Evolutionary conservation across 2,113 vertebrate genomes (phyloP).

Genomic region (Alethe castanea): DNA sequence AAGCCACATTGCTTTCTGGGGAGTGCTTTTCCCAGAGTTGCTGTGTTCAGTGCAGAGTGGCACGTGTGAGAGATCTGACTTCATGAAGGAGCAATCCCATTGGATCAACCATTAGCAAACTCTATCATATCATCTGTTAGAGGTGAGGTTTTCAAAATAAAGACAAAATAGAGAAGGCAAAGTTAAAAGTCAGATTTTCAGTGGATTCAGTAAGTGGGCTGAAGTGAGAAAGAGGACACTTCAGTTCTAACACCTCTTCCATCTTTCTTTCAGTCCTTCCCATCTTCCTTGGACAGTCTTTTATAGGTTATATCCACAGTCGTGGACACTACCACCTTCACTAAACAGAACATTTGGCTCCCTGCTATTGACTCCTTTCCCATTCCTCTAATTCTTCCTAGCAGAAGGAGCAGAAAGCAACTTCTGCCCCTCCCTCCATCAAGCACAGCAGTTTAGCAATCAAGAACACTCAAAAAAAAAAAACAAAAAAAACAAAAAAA

Average conservation of each 20-base stretch:
- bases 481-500: background rate
- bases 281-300: background rate
- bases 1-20: background rate
- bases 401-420: background rate
- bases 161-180: background rate
- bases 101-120: background rate
- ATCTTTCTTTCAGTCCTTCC: background rate
- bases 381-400: background rate
- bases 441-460: background rate
- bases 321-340: background rate
- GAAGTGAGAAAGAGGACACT: background rate
- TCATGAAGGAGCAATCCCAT: background rate
- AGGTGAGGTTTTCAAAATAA: background rate
- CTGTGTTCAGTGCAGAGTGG: background rate
- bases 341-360: background rate
- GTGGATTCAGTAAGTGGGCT: background rate
- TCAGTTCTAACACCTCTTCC: background rate
- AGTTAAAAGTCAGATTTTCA: background rate
- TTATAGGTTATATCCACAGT: background rate
- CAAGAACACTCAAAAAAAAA: background rate
- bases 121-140: rapidly evolving
- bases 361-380: background rate
- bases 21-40: background rate
- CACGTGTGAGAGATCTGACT: rapidly evolving
- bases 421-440: rapidly evolving